Percentiles rank a stretch among this genome's conserved stretches.
phyloP scores from a whole-genome alignment of 2,797 vertebrate species.

The Chaetophractus vellerosus region DNA sequence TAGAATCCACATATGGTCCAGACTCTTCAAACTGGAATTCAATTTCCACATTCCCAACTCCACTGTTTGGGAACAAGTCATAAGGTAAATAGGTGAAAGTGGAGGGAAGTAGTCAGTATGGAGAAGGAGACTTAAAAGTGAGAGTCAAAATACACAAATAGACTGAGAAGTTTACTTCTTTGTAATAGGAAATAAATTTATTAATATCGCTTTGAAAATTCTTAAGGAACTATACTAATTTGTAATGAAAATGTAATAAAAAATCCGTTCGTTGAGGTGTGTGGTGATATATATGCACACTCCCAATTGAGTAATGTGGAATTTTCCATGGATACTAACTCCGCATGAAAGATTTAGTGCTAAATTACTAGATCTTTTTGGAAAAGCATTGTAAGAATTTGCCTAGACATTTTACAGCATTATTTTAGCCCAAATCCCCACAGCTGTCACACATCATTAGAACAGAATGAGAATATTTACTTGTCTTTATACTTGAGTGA shows the following conservation, averaged over 20 bases:
- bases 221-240: background rate
- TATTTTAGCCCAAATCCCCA: background rate
- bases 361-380: background rate
- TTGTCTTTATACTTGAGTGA: conserved; percentile 54
- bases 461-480: conserved; percentile 30
- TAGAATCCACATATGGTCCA: background rate
- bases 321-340: background rate
- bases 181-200: background rate
- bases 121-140: background rate
- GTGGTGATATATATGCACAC: background rate
- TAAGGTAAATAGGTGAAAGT: background rate
- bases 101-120: background rate
- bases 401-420: background rate
- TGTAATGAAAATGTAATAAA: background rate
- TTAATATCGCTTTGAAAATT: background rate
- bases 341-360: background rate
- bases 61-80: background rate
- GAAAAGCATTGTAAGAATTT: background rate
- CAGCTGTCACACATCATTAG: background rate
- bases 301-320: background rate
- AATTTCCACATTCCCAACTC: background rate
- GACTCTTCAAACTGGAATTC: background rate
- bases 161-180: background rate
- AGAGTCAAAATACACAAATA: background rate
- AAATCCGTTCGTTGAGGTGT: background rate